Percentiles rank a stretch among this genome's conserved stretches.
Evolutionary conservation across 1,140 invertebrate species (phyloP).

Genomic region (Babylonia areolata): DNA sequence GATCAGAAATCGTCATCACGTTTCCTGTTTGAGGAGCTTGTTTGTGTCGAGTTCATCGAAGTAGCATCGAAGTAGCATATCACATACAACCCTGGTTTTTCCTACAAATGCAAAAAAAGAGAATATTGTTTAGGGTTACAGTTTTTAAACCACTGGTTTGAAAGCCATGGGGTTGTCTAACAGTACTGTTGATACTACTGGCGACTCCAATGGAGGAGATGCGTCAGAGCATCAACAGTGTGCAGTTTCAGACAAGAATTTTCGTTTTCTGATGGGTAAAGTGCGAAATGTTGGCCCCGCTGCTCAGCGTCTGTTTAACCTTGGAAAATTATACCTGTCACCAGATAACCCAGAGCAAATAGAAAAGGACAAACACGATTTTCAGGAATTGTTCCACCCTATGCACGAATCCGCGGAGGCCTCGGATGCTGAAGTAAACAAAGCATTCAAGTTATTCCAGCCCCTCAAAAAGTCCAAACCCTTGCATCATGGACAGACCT

Average conservation of each 20-base stretch:
- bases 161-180: neutral
- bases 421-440: neutral
- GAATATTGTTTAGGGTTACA: neutral
- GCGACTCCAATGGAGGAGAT: neutral
- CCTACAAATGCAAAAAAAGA: neutral
- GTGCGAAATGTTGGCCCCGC: constrained; percentile 41
- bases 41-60: no score
- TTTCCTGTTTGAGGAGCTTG: neutral
- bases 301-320: constrained; percentile 42
- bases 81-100: no score
- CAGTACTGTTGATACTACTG: constrained; percentile 9
- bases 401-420: neutral
- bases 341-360: neutral
- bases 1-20: neutral
- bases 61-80: neutral
- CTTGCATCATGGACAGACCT: constrained; percentile 57
- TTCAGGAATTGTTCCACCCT: neutral
- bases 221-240: neutral
- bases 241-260: neutral
- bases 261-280: constrained; percentile 41
- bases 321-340: constrained; percentile 44
- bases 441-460: constrained; percentile 25
- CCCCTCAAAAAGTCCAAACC: constrained; percentile 47
- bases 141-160: neutral
- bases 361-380: constrained; percentile 20